Percentiles rank a stretch among this genome's conserved stretches.
Conservation (phyloP, 2,113 vertebrate genomes). For the Tachysurus vachellii region DNA sequence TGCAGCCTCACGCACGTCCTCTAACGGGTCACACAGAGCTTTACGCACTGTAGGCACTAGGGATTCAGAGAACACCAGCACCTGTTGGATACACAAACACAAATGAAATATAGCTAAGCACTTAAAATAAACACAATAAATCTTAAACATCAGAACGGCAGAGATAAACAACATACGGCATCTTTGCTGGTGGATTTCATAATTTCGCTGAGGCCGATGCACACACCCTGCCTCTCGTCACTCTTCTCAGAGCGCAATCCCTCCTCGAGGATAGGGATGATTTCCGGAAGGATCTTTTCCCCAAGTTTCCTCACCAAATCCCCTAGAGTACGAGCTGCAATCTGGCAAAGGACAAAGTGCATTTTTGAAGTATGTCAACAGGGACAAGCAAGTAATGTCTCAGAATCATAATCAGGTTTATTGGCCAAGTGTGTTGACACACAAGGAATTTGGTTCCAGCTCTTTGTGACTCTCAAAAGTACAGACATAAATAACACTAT, state of each 20-base stretch:
- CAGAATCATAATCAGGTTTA: background rate
- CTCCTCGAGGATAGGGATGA: conserved; percentile 96
- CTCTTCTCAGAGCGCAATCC: conserved; percentile 93
- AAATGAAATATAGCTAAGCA: background rate
- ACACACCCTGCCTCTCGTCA: conserved; percentile 95
- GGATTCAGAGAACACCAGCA: conserved; percentile 94
- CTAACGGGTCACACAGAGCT: conserved; percentile 93
- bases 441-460: too few relatives aligned
- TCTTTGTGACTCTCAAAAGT: too few relatives aligned
- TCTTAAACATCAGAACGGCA: background rate
- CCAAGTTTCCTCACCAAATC: conserved; percentile 97
- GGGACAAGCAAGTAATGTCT: background rate
- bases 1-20: conserved; percentile 93
- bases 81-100: conserved; percentile 69
- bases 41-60: conserved; percentile 94
- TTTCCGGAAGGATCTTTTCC: conserved; percentile 97
- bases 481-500: too few relatives aligned
- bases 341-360: conserved; percentile 68
- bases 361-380: background rate
- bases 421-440: background rate
- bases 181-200: conserved; percentile 99
- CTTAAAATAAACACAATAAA: background rate
- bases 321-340: conserved; percentile 92
- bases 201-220: conserved; percentile 95
- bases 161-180: conserved; percentile 76